Conservation (phyloP, 1,140 invertebrate genomes). For the Drosophila suzukii region DNA sequence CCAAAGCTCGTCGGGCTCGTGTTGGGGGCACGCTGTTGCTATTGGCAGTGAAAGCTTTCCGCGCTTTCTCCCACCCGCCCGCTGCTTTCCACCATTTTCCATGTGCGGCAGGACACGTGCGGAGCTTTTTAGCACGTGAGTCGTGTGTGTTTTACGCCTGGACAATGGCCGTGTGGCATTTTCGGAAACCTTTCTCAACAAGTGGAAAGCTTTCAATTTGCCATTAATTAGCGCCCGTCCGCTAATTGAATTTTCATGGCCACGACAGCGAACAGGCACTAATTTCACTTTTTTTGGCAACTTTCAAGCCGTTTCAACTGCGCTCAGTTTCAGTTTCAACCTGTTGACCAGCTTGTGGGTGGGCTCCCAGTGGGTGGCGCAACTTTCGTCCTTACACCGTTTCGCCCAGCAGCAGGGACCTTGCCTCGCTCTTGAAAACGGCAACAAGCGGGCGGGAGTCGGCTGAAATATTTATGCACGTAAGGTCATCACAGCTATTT, state of each 20-base stretch:
- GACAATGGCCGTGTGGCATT: slow-evolving; percentile 45
- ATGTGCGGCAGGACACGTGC: slow-evolving; percentile 61
- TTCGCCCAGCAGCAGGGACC: slow-evolving; percentile 51
- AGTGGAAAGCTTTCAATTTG: slow-evolving; percentile 73
- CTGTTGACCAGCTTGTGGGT: slow-evolving; percentile 61
- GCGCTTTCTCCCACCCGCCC: not conserved
- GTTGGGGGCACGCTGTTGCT: slow-evolving; percentile 66
- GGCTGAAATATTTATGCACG: slow-evolving; percentile 77
- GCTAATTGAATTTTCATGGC: slow-evolving; percentile 78
- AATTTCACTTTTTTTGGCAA: slow-evolving; percentile 32
- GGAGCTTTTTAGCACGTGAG: slow-evolving; percentile 63
- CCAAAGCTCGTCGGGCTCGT: slow-evolving; percentile 66
- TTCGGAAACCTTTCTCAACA: slow-evolving; percentile 60
- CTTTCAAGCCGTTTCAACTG: slow-evolving; percentile 37
- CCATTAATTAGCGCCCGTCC: slow-evolving; percentile 65
- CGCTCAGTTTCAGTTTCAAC: slow-evolving; percentile 44
- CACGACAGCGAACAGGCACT: slow-evolving; percentile 5
- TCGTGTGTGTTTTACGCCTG: slow-evolving; percentile 30
- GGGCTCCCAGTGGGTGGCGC: not conserved
- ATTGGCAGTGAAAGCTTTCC: slow-evolving; percentile 54
- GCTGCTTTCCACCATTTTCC: slow-evolving; percentile 10
- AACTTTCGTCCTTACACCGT: slow-evolving; percentile 59
- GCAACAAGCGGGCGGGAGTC: slow-evolving; percentile 59
- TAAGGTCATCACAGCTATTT: slow-evolving; percentile 77
- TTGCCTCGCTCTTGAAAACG: slow-evolving; percentile 79